phyloP scores from a whole-genome alignment of 1,140 invertebrate genomes.

The Aphaenogaster ashmeadi region DNA sequence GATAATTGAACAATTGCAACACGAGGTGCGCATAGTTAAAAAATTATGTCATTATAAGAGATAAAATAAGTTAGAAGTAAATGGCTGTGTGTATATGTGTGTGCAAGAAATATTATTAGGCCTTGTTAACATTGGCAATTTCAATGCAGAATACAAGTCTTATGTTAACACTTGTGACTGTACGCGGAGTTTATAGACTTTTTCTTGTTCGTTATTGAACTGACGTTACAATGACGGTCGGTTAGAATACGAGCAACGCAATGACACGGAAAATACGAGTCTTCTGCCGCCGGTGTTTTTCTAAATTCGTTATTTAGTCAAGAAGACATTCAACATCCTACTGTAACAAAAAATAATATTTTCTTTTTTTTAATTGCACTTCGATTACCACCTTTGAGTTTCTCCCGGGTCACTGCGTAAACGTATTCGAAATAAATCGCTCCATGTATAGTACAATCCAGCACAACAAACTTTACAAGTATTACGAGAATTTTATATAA shows the following conservation, averaged over 20 bases:
- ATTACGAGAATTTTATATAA: background rate
- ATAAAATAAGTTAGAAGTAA: constrained; percentile 36
- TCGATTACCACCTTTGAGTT: constrained; percentile 53
- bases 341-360: constrained; percentile 74
- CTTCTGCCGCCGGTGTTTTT: constrained; percentile 11
- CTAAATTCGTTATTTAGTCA: constrained; percentile 58
- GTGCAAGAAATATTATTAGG: constrained; percentile 31
- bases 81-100: background rate
- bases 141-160: background rate
- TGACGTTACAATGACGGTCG: background rate
- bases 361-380: constrained; percentile 71
- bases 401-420: constrained; percentile 40
- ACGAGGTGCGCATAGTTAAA: background rate
- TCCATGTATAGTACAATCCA: background rate
- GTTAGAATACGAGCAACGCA: constrained; percentile 44
- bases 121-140: constrained; percentile 18
- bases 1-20: background rate
- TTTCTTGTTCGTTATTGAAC: constrained; percentile 20
- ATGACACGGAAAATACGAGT: constrained; percentile 48
- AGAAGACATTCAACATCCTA: constrained; percentile 44
- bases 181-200: constrained; percentile 52
- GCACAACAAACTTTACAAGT: constrained; percentile 4
- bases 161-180: constrained; percentile 69
- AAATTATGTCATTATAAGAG: background rate
- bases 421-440: constrained; percentile 34